These are phyloP conservation scores for Nomada ruficornis DNA, from an alignment of 2,888 invertebrate genomes.

Conservation along the genomic window DNA sequence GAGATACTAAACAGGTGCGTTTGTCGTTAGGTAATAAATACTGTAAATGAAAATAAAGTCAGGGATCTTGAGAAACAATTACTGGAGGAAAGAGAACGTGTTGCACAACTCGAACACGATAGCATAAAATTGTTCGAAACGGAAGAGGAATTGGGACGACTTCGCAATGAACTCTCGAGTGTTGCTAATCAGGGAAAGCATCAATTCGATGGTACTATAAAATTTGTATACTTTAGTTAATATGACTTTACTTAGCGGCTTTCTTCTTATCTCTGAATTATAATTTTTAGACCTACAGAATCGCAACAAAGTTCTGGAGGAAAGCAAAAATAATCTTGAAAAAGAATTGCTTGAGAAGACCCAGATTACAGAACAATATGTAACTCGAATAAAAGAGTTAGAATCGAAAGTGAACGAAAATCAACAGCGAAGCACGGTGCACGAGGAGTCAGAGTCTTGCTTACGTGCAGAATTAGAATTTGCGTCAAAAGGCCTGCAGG, in stretches of 20 bases:
- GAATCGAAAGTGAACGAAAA: slow-evolving; percentile 74
- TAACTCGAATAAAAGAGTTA: slow-evolving; percentile 77
- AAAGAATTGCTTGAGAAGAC: slow-evolving; percentile 79
- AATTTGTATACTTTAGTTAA: background rate
- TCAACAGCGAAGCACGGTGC: slow-evolving; percentile 71
- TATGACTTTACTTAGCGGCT: background rate
- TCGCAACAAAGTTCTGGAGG: slow-evolving; percentile 79
- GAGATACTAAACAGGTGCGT: slow-evolving; percentile 56
- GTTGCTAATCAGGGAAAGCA: slow-evolving; percentile 72
- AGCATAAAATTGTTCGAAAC: slow-evolving; percentile 87
- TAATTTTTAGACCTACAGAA: slow-evolving; percentile 72
- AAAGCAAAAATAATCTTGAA: slow-evolving; percentile 80
- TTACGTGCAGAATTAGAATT: slow-evolving; percentile 82
- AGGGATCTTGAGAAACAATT: slow-evolving; percentile 85
- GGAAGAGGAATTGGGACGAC: slow-evolving; percentile 88
- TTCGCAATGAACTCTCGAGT: slow-evolving; percentile 86
- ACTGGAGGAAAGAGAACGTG: slow-evolving; percentile 83
- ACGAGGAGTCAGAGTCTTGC: slow-evolving; percentile 72
- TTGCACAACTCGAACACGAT: slow-evolving; percentile 85
- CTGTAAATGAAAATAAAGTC: slow-evolving; percentile 84
- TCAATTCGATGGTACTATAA: slow-evolving; percentile 67
- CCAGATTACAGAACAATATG: slow-evolving; percentile 79
- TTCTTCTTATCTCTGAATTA: background rate
- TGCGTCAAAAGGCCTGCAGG: slow-evolving; percentile 78
- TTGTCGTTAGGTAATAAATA: slow-evolving; percentile 84